Evolutionary conservation across 2,888 invertebrate species (phyloP).

Genomic region (Periphyllus acericola): DNA sequence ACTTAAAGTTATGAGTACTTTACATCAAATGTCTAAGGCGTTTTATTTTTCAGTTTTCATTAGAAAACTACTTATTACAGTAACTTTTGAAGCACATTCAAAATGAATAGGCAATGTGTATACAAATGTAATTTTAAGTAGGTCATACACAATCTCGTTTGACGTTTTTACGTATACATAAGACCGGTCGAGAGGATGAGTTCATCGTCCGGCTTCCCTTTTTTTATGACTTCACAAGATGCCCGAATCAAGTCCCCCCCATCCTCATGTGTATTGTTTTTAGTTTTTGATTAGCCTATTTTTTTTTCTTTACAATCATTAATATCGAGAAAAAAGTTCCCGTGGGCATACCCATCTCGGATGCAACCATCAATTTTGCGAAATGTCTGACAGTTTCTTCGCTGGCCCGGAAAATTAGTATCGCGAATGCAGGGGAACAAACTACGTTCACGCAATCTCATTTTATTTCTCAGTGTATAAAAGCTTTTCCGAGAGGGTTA

Average conservation of each 20-base stretch:
- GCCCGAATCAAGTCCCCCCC: background rate
- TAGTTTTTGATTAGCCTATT: conserved; percentile 26
- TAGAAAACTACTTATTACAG: background rate
- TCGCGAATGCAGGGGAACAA: background rate
- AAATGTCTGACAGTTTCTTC: conserved; percentile 47
- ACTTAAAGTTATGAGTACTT: too few relatives aligned
- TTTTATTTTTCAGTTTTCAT: background rate
- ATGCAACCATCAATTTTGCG: conserved; percentile 40
- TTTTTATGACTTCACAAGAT: conserved; percentile 30
- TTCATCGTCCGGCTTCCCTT: conserved; percentile 12
- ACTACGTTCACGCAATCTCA: conserved; percentile 22
- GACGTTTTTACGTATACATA: background rate
- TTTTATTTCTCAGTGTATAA: conserved; percentile 1
- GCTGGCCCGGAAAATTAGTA: conserved; percentile 47
- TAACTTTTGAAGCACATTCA: background rate
- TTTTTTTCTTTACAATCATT: conserved; percentile 31
- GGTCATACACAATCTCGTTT: background rate
- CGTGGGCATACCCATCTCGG: conserved; percentile 17
- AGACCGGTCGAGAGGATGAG: background rate
- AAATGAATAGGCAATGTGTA: background rate
- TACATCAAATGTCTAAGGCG: background rate
- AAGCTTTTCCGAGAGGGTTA: conserved; percentile 14
- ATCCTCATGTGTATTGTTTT: background rate
- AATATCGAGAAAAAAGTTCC: conserved; percentile 27
- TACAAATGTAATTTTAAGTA: background rate